Conservation (phyloP, 2,113 vertebrate genomes). For the Pristiophorus japonicus region DNA sequence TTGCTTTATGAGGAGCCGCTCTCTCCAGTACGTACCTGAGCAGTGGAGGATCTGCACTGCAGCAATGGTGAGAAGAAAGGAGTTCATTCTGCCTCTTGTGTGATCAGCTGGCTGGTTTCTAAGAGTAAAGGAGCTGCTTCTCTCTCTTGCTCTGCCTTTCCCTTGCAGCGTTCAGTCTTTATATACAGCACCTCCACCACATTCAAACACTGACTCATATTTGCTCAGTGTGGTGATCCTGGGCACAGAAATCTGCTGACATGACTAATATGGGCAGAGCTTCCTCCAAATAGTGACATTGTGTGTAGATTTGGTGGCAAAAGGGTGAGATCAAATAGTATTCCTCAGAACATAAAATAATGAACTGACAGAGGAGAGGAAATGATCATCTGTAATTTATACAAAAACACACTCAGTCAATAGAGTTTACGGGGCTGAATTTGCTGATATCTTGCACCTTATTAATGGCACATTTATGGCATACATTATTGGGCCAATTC, state of each 20-base stretch:
- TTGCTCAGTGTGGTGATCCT: neutral
- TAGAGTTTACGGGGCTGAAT: no score
- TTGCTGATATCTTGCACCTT: no score
- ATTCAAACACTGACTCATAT: constrained; percentile 15
- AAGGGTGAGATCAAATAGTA: neutral
- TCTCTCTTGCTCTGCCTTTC: neutral
- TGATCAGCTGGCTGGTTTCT: neutral
- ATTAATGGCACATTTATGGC: no score
- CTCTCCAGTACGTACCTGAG: neutral
- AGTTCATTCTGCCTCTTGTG: neutral
- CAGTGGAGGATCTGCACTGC: neutral
- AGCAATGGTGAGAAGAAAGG: neutral
- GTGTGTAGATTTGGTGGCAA: neutral
- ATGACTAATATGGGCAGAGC: neutral
- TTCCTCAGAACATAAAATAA: neutral
- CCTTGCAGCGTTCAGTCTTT: neutral
- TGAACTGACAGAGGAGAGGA: neutral
- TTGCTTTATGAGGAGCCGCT: neutral
- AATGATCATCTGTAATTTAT: neutral
- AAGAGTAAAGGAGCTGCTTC: constrained; percentile 3
- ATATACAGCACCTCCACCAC: constrained; percentile 3
- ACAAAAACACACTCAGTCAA: neutral
- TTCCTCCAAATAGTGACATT: neutral
- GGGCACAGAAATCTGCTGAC: neutral
- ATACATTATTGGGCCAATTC: no score